These are phyloP conservation scores for Coremacera marginata DNA, from an alignment of 2,888 invertebrate genomes.

Conservation along the genomic window DNA sequence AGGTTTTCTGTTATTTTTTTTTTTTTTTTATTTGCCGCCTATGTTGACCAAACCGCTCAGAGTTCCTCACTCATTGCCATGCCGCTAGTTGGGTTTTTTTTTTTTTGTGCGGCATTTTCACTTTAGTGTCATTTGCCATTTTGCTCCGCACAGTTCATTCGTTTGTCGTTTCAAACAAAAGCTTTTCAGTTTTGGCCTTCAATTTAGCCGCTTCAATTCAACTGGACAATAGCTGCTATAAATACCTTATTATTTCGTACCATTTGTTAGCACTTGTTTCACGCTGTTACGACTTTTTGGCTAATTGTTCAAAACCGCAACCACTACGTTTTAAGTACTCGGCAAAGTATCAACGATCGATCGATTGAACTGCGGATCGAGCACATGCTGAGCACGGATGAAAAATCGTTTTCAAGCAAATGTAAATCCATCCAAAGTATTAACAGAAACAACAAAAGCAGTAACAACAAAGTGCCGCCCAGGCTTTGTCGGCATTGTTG, in stretches of 20 bases:
- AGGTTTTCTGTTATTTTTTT: no score
- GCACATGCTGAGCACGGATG: slow-evolving; percentile 3
- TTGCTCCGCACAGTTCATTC: slow-evolving; percentile 39
- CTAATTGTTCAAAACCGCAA: slow-evolving; percentile 20
- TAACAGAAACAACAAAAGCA: neutral
- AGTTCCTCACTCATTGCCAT: neutral
- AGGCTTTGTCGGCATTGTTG: neutral
- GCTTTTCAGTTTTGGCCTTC: neutral
- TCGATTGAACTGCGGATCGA: neutral
- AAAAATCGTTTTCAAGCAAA: slow-evolving; percentile 30
- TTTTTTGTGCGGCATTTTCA: slow-evolving; percentile 40
- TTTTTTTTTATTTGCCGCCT: no score
- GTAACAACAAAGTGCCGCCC: slow-evolving; percentile 12
- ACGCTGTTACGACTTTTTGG: slow-evolving; percentile 9
- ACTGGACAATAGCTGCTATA: neutral
- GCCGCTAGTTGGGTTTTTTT: neutral
- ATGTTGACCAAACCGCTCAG: no score
- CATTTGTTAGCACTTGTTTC: slow-evolving; percentile 18
- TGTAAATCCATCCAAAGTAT: neutral
- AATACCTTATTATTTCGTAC: slow-evolving; percentile 18
- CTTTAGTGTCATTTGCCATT: slow-evolving; percentile 48
- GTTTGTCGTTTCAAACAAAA: neutral
- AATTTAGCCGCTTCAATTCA: slow-evolving; percentile 1
- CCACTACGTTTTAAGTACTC: neutral
- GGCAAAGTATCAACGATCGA: neutral